phyloP scores from a whole-genome alignment of 2,797 vertebrate species.

The Malurus splendens region DNA sequence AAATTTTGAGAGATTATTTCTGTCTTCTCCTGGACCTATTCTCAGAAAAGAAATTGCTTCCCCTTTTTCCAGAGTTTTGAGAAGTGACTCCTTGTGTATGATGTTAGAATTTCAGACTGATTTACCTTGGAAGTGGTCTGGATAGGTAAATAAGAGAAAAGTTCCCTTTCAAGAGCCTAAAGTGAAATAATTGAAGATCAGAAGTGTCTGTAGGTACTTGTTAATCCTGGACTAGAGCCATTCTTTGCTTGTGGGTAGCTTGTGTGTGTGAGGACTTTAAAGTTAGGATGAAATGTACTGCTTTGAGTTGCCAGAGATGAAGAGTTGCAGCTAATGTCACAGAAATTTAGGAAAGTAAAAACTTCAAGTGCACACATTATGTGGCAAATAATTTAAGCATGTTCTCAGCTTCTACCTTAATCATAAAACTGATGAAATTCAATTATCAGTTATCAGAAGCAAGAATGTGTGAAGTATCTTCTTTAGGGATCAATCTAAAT shows the following conservation, averaged over 20 bases:
- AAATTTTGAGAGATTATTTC: not conserved
- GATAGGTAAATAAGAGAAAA: not conserved
- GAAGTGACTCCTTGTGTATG: not conserved
- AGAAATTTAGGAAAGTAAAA: not conserved
- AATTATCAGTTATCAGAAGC: constrained; percentile 19
- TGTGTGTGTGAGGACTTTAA: not conserved
- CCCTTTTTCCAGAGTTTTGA: not conserved
- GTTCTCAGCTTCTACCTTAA: not conserved
- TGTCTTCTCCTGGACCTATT: not conserved
- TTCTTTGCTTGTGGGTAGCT: not conserved
- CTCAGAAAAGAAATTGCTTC: not conserved
- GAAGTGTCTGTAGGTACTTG: not conserved
- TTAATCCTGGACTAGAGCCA: not conserved
- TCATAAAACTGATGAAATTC: not conserved
- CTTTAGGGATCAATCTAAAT: constrained; percentile 42
- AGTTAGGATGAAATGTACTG: not conserved
- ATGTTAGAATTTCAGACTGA: not conserved
- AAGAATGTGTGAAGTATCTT: constrained; percentile 6
- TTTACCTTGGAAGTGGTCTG: not conserved
- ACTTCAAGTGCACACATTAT: not conserved
- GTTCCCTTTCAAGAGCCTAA: not conserved
- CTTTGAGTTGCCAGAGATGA: not conserved
- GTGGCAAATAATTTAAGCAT: not conserved
- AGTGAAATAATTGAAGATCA: not conserved
- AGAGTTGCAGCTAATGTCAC: not conserved